A percentile compares a stretch with the other conserved stretches of the same genome.
Conservation (phyloP, 2,113 vertebrate genomes). For the Callorhinus ursinus region DNA sequence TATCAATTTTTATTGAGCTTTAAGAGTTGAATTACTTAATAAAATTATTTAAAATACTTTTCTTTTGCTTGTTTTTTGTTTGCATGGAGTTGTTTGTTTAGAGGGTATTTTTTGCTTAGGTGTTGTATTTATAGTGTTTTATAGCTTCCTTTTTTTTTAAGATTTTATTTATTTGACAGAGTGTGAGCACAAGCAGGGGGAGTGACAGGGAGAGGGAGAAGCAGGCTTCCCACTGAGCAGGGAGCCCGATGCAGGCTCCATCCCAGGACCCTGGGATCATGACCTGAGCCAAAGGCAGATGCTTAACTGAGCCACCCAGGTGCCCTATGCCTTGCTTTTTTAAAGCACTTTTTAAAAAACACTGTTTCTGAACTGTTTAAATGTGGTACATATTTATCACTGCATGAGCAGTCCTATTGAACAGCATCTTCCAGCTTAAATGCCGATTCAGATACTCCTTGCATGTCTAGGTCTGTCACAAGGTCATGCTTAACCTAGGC, state of each 20-base stretch:
- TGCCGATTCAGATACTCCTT: neutral
- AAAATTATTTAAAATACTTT: conserved; percentile 38
- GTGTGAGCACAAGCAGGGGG: neutral
- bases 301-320: neutral
- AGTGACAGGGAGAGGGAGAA: neutral
- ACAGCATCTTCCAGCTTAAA: neutral
- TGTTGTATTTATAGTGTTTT: neutral
- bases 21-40: conserved; percentile 26
- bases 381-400: neutral
- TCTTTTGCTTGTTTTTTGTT: neutral
- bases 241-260: neutral
- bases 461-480: neutral
- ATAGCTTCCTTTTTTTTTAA: neutral
- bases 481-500: neutral
- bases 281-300: neutral
- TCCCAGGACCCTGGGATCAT: neutral
- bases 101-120: neutral
- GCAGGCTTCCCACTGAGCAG: neutral
- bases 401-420: neutral
- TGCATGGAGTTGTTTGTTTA: neutral
- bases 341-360: neutral
- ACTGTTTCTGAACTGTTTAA: neutral
- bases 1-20: neutral
- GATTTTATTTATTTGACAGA: neutral
- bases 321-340: neutral